phyloP scores from a whole-genome alignment of 2,797 vertebrate species.

The Sphenodon punctatus region DNA sequence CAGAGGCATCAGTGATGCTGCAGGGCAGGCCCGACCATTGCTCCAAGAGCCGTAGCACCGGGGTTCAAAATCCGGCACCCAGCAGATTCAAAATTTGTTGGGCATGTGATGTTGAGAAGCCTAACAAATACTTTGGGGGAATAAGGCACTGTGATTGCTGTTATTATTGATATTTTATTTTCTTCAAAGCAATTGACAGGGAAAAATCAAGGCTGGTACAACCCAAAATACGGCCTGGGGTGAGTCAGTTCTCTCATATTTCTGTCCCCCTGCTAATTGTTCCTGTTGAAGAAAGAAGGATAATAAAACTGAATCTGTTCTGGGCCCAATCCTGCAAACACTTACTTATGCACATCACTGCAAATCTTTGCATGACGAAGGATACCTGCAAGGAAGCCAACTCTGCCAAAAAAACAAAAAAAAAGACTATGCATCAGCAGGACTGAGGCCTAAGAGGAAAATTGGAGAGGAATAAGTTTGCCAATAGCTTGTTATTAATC shows the following conservation, averaged over 20 bases:
- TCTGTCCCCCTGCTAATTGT: not conserved
- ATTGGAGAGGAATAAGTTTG: not conserved
- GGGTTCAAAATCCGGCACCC: too few species aligned
- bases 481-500: not conserved
- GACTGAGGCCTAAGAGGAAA: not conserved
- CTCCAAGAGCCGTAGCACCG: too few species aligned
- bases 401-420: not conserved
- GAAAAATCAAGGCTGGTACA: not conserved
- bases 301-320: not conserved
- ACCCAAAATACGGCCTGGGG: not conserved
- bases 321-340: not conserved
- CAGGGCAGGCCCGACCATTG: too few species aligned
- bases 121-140: conserved; percentile 1
- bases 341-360: not conserved
- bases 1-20: too few species aligned
- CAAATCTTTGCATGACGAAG: conserved; percentile 1
- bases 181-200: not conserved
- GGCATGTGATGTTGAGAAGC: conserved; percentile 22
- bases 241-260: not conserved
- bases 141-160: conserved; percentile 5
- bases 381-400: not conserved
- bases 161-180: not conserved
- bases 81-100: too few species aligned
- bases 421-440: not conserved
- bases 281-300: not conserved